Base-by-base conservation (phyloP, 2,113 vertebrate genomes). In the Microcebus jonahi region DNA sequence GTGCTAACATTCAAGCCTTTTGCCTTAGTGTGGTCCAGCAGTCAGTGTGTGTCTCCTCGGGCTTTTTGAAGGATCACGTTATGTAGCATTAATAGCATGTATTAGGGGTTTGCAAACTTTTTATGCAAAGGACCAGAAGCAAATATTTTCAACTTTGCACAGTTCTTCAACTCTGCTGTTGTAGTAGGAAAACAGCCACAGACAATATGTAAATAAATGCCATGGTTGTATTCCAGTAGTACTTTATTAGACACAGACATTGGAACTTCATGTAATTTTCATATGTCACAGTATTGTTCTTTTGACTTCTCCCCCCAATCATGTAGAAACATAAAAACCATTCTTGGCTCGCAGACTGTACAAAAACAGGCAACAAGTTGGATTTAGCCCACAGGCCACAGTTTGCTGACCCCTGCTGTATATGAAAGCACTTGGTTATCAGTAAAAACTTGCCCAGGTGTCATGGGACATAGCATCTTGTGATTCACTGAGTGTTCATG, bases 1-100 rank as follows among this genome's bases (percentile, higher is more conserved):
- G 27, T 10, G 0, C 6, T 42, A 59, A 57, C 65, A 1, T 36
- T 3, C 0, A 2, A 50, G 31, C 50, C 15, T 0, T n/a, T 25
- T 3, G 67, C 34, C 39, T 21, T 36, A 0, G n/a, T 36, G 2
- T 17, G 48, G 18, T 2, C 65, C 7, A 2, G 53, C 59, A 61
- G n/a, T 14, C 36, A 1, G n/a, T 36, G 2, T 17, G 48, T 9
- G 14, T 48, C 25, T 21, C 45, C 50, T 3, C 0, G 20, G 31
- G 55, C 81, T 13, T 23, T 8, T 6, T 6, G 10, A 67, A 36
- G 42, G 57, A 8, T 75, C 68, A 1, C 1, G 0, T 23, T 23
- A 5, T 14, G 34, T 53, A 39, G 53, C 25, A 18, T 55, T 18
- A 55, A 6, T 55, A 8, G 55, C 3, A 3, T 23, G 1, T 59